Conservation (phyloP, 2,888 invertebrate species). For the Erebia ligea region DNA sequence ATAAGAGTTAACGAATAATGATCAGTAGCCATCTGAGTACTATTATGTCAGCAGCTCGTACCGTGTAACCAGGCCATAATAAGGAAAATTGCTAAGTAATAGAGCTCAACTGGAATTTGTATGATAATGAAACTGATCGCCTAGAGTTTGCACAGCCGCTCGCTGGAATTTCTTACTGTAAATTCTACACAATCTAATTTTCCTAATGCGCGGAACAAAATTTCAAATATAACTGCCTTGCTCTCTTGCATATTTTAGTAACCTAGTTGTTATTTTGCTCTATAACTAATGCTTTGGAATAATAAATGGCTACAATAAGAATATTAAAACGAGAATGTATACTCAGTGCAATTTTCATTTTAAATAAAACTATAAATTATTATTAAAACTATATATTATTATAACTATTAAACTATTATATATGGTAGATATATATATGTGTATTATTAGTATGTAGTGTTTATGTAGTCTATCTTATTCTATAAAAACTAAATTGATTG, state of each 20-base stretch:
- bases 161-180: slow-evolving; percentile 3
- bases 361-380: not conserved
- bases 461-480: too few relatives aligned
- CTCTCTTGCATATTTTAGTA: not conserved
- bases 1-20: not conserved
- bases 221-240: not conserved
- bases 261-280: not conserved
- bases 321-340: not conserved
- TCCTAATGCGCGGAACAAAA: slow-evolving; percentile 15
- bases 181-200: slow-evolving; percentile 10
- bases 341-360: not conserved
- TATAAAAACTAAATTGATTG: too few relatives aligned
- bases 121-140: slow-evolving; percentile 60
- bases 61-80: slow-evolving; percentile 59
- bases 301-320: not conserved
- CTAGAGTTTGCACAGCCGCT: slow-evolving; percentile 6
- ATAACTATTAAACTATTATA: too few relatives aligned
- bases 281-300: not conserved
- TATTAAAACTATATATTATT: too few relatives aligned
- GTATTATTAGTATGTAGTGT: too few relatives aligned
- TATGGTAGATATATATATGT: too few relatives aligned
- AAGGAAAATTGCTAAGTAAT: slow-evolving; percentile 73
- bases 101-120: slow-evolving; percentile 66
- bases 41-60: slow-evolving; percentile 32
- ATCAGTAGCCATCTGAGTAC: not conserved